Evolutionary conservation across 2,888 invertebrate species (phyloP), one percentile per base, ranked within the genome.

Genomic region (Hydropsyche betteni): DNA sequence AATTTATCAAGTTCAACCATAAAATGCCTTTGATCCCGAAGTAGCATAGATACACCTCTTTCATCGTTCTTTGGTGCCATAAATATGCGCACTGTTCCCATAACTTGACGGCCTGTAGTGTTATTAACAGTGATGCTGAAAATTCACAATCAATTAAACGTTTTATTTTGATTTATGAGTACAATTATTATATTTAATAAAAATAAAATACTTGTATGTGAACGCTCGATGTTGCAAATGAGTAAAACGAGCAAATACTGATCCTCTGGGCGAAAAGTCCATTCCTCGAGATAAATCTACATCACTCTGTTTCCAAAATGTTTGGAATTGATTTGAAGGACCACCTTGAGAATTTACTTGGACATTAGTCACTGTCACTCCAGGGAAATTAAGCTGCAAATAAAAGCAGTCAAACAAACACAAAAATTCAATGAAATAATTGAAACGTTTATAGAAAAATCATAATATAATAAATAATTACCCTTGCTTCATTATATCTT

Each of bases 261-360:
- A 84, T 68, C 94, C 94, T 0, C 93, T 87, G 0, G 94, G 94
- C 7, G 90, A 89, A 85, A 95, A 95, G 85, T 95, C 95, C 82
- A 96, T 88, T 0, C 96, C 96, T 0, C 94, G 89, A 0, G 92
- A 90, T 52, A 96, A 83, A 81, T 95, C 92, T 79, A 95, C 88
- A 69, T 92, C 91, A 75, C 92, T 92, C 84, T 92, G 91, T 86
- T 92, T 92, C 95, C 95, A 96, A 84, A 90, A 91, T 0, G 94
- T 94, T 77, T 85, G 84, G 53, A 95, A 79, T 0, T 84, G 83
- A 84, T 94, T 92, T 0, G 86, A 81, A 12, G 82, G 81, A 0
- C 89, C 89, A 0, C 88, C 89, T 12, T 85, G 81, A 0, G 89
- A 84, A 58, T 86, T 83, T 8, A 94, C 82, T 79, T 88, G 83